phyloP scores from a whole-genome alignment of 2,113 vertebrate species.

The Dicrurus megarhynchus region DNA sequence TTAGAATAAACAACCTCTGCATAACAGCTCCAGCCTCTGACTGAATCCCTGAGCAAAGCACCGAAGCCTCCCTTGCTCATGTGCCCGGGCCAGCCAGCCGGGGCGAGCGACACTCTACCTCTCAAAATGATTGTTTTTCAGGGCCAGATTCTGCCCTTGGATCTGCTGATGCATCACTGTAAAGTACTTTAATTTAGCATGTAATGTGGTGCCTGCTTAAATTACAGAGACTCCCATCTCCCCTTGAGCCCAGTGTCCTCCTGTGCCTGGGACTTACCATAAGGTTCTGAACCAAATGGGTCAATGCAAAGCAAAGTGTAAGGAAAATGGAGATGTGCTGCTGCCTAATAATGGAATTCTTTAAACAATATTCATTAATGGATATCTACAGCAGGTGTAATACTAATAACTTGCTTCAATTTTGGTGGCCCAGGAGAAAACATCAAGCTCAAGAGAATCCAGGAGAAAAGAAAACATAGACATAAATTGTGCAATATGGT shows the following conservation, averaged over 20 bases:
- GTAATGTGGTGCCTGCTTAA: not conserved
- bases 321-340: not conserved
- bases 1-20: no score
- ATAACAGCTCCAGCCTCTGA: no score
- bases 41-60: no score
- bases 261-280: not conserved
- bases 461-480: not conserved
- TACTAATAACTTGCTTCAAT: not conserved
- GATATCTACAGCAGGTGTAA: not conserved
- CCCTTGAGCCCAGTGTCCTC: not conserved
- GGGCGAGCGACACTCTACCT: no score
- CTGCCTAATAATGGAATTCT: not conserved
- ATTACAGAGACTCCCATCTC: not conserved
- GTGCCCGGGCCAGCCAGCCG: no score
- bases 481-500: not conserved
- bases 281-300: not conserved
- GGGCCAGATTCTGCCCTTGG: not conserved
- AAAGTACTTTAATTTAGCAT: slow-evolving; percentile 6
- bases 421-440: not conserved
- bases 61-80: no score
- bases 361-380: not conserved
- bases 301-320: not conserved
- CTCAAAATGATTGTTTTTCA: not conserved
- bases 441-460: not conserved
- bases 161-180: not conserved